phyloP scores from a whole-genome alignment of 2,113 vertebrate genomes.

The Scopus umbretta region DNA sequence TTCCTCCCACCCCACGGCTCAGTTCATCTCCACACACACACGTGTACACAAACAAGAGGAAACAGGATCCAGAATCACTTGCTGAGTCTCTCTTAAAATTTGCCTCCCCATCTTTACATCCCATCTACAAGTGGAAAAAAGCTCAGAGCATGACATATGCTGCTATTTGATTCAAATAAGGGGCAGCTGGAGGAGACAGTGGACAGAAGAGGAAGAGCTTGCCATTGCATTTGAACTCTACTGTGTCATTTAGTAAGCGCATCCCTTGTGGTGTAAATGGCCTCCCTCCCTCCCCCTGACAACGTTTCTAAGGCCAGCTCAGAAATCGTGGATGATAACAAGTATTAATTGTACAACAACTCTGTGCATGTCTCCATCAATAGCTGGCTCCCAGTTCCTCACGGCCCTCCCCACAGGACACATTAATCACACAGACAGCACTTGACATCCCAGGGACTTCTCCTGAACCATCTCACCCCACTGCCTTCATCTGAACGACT shows the following conservation, averaged over 20 bases:
- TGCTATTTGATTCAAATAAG: neutral
- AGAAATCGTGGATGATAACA: neutral
- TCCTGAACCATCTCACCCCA: neutral
- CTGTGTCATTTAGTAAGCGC: neutral
- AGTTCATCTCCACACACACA: neutral
- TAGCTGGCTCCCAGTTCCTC: neutral
- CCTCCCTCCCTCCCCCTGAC: neutral
- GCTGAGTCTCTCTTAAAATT: neutral
- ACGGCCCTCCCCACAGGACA: accelerated
- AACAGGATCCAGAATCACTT: neutral
- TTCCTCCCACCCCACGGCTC: neutral
- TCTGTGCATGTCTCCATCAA: accelerated
- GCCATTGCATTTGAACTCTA: neutral
- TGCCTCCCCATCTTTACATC: neutral
- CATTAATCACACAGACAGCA: neutral
- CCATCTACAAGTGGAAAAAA: neutral
- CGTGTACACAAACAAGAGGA: neutral
- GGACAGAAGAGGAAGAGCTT: neutral
- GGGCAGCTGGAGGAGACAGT: neutral
- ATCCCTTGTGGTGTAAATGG: neutral
- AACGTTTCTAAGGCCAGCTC: neutral
- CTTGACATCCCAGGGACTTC: neutral
- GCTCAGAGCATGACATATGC: neutral
- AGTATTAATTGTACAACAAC: neutral
- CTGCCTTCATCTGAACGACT: neutral